These are phyloP conservation scores for human DNA, from an alignment of 2,113 vertebrate genomes.

Conservation along the genomic window GRCh38 chr2:217187001-217187500, in stretches of 20 bases:
- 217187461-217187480: background rate
- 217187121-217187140: conserved; percentile 68
- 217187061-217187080: conserved; percentile 79
- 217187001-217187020: conserved; percentile 21
- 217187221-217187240: conserved; percentile 45
- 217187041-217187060: conserved; percentile 64
- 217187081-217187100: conserved; percentile 81
- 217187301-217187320: background rate
- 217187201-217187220: conserved; percentile 47
- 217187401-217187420: background rate
- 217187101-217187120: conserved; percentile 38
- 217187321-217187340: background rate
- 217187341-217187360: background rate
- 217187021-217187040: conserved; percentile 66
- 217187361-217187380: background rate
- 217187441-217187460: background rate
- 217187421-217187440: background rate
- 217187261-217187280: background rate
- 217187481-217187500: background rate
- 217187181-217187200: conserved; percentile 52
- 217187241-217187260: background rate
- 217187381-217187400: background rate
- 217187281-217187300: conserved; percentile 37
- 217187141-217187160: conserved; percentile 58
- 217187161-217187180: conserved; percentile 64